Conservation (phyloP, 2,113 vertebrate genomes). For the Campylomormyrus numenius region DNA sequence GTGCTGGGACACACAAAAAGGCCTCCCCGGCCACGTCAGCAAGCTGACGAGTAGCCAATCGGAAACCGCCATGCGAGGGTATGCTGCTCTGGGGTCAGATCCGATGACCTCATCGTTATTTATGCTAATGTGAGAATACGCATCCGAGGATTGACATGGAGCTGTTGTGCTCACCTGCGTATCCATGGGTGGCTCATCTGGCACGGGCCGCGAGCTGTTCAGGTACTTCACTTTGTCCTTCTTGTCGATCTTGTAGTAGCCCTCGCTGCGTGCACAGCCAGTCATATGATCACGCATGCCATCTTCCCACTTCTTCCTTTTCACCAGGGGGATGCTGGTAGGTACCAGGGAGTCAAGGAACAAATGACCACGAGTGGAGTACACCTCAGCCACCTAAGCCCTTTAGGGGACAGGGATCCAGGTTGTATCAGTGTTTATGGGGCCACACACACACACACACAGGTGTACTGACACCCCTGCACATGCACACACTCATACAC, state of each 20-base stretch:
- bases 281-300: constrained; percentile 75
- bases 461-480: background rate
- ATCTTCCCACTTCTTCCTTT: constrained; percentile 64
- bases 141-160: background rate
- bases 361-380: background rate
- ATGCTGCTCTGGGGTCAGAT: background rate
- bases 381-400: background rate
- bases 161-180: constrained; percentile 65
- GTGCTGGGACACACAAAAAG: background rate
- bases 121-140: background rate
- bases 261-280: constrained; percentile 86
- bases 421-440: background rate
- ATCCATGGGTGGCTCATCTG: constrained; percentile 66
- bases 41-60: background rate
- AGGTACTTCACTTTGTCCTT: constrained; percentile 90
- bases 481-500: background rate
- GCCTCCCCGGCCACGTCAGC: background rate
- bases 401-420: too few relatives aligned
- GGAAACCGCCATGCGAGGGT: background rate
- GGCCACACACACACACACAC: background rate
- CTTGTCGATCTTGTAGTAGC: constrained; percentile 91
- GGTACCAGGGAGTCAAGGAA: constrained; percentile 76
- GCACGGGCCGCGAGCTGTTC: constrained; percentile 62
- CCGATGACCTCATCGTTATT: background rate
- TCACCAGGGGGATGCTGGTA: constrained; percentile 71